Evolutionary conservation across 2,888 invertebrate species (phyloP).

Genomic region (Sphaeridia pumilis): DNA sequence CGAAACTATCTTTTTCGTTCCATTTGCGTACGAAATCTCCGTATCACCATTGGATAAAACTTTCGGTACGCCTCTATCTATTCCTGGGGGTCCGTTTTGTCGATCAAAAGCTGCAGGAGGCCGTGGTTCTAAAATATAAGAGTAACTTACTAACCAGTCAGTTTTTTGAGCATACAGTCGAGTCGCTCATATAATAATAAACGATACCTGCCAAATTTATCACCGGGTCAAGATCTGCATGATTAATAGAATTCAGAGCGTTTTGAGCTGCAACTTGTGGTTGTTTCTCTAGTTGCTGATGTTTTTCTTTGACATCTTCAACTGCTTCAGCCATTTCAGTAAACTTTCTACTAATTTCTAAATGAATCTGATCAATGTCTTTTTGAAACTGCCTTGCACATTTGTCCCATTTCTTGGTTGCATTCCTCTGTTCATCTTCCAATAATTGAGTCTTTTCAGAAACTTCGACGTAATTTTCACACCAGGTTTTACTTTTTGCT

Average conservation of each 20-base stretch:
- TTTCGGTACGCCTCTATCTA: conserved; percentile 1
- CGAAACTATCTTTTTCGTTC: conserved; percentile 12
- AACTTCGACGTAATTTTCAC: conserved; percentile 18
- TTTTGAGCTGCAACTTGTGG: no score
- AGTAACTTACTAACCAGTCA: not conserved
- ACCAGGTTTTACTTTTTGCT: conserved; percentile 16
- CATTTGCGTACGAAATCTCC: conserved; percentile 13
- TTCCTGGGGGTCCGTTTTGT: not conserved
- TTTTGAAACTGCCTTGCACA: conserved; percentile 9
- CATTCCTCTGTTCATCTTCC: conserved; percentile 19
- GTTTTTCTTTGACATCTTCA: not conserved
- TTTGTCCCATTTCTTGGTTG: conserved; percentile 10
- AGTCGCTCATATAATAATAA: no score
- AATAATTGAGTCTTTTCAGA: conserved; percentile 17
- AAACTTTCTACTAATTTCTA: conserved; percentile 1
- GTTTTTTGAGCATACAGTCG: not conserved
- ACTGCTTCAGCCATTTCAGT: not conserved
- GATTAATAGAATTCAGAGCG: not conserved
- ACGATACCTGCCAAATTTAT: not conserved
- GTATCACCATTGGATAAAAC: conserved; percentile 14
- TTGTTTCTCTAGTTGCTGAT: not conserved
- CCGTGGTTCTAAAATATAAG: not conserved
- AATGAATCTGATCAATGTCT: not conserved
- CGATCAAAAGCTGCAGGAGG: not conserved
- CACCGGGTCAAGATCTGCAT: not conserved